Evolutionary conservation across 2,113 vertebrate species (phyloP).

Genomic region (Oreochromis niloticus): DNA sequence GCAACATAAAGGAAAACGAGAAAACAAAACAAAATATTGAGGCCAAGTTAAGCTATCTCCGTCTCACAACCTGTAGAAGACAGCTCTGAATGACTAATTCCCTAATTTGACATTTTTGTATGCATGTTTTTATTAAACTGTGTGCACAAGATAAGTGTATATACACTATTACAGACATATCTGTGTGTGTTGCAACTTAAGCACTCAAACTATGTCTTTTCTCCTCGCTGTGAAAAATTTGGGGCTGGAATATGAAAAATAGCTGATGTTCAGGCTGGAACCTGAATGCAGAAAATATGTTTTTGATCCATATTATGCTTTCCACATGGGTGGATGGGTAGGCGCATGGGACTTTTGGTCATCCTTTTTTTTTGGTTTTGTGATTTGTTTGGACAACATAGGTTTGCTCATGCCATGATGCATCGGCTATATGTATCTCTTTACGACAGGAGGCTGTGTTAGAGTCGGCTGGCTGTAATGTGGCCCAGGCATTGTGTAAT

Average conservation of each 20-base stretch:
- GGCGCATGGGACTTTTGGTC: not conserved
- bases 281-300: not conserved
- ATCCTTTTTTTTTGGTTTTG: not conserved
- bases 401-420: not conserved
- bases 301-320: not conserved
- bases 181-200: not conserved
- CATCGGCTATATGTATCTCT: not conserved
- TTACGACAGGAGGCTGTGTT: not conserved
- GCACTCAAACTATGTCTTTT: not conserved
- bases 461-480: not conserved
- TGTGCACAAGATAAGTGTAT: not conserved
- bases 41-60: not conserved
- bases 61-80: not conserved
- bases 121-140: not conserved
- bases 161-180: not conserved
- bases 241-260: not conserved
- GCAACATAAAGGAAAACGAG: not conserved
- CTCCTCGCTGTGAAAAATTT: not conserved
- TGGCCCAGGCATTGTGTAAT: not conserved
- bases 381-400: not conserved
- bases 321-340: not conserved
- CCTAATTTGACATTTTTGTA: not conserved
- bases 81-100: not conserved
- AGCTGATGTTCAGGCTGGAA: not conserved
- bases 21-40: not conserved